These are phyloP conservation scores for Malaclemys terrapin DNA, from an alignment of 2,113 vertebrate species.

Conservation along the genomic window DNA sequence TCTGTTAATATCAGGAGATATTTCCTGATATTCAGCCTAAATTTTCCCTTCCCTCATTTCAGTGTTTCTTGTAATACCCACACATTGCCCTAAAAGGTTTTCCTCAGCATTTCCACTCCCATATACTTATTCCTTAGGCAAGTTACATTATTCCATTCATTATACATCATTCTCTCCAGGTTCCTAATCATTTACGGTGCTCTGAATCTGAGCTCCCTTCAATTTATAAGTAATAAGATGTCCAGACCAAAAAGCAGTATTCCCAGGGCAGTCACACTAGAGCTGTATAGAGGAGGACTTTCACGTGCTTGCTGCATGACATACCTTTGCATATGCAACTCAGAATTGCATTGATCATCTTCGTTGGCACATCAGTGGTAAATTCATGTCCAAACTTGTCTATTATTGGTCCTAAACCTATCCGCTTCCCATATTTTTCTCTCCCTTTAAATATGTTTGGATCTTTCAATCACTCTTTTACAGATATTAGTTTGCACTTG, in stretches of 20 bases:
- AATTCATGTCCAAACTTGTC: background rate
- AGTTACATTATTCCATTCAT: background rate
- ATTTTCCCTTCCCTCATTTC: background rate
- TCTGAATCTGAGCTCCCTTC: background rate
- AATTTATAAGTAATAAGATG: background rate
- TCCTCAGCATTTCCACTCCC: background rate
- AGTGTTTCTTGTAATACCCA: too few relatives aligned
- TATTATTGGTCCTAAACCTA: background rate
- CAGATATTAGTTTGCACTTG: background rate
- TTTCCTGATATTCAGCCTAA: background rate
- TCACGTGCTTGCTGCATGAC: background rate
- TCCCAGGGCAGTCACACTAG: background rate
- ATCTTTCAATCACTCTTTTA: background rate
- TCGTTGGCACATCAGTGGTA: background rate
- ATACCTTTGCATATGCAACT: background rate
- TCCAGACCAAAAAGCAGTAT: background rate
- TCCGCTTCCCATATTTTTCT: background rate
- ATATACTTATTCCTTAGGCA: background rate
- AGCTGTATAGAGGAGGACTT: background rate
- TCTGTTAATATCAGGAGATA: background rate
- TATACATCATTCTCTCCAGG: background rate
- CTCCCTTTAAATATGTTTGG: background rate
- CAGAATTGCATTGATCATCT: background rate
- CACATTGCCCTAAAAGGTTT: background rate
- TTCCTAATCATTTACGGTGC: background rate